Base-by-base conservation (phyloP, 2,797 vertebrate species). In the Muraenolepis orangiensis region DNA sequence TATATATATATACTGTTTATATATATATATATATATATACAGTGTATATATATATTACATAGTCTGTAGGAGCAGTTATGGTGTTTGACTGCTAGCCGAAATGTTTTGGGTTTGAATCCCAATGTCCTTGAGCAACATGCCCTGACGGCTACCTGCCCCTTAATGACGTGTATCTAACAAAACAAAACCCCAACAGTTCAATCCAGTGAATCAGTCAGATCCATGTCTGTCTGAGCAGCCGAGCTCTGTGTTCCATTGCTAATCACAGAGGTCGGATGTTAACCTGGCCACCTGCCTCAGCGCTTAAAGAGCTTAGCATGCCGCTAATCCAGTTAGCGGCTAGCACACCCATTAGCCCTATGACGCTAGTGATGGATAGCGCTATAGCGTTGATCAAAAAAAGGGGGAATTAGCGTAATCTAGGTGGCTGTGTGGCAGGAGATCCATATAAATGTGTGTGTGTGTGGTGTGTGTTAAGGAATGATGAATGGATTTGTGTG, bases 291-390 rank as follows among this genome's bases (percentile, higher is more conserved):
- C n/a, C 32, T 70, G 71, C 40, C 40, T 64, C 30, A 40, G 36
- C 23, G 29, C 40, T n/a, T 80, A 78, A 87, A 61, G 71, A 76
- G 81, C 83, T 88, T 88, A 84, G 71, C 16, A 80, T 32, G 38
- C 64, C 64, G 71, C 74, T 83, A 88, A 89, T 88, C 84, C 77
- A 80, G 75, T 86, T 84, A 84, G 73, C 78, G 0, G 18, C 36
- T 78, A 81, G 79, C 72, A 30, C 14, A 23, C 23, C 42, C 31
- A 12, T 79, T 61, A 81, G 66, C 69, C 64, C 7, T 57, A 72
- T 34, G 72, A 61, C 30, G 67, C 68, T 73, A 76, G 74, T 68
- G 18, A 38, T 38, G 36, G 10, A 14, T 42, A 40, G 32, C 6
- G 23, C 31, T 8, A 26, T 12, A 8, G 74, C 46, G 32, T 72